Evolutionary conservation across 2,113 vertebrate species (phyloP), one percentile per base, ranked within the genome.

Genomic region (Emydura subglobosa): DNA sequence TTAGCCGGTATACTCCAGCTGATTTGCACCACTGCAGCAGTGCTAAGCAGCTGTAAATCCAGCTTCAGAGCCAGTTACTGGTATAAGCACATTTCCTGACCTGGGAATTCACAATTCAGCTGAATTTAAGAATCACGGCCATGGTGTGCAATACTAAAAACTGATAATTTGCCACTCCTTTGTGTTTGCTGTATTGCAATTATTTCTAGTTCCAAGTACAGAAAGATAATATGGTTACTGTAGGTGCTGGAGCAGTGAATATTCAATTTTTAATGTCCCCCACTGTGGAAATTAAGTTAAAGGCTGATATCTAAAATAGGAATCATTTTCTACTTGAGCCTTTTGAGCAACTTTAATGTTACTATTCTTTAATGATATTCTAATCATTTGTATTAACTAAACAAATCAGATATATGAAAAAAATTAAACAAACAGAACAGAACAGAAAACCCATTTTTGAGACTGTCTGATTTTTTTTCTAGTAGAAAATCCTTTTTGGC

Each of bases 401-500:
- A 94, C 10, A 74, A 80, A 78, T 47, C 13, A 47, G 74, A 90
- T 44, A 85, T 74, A 39, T 6, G 29, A 59, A 93, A 92, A 44
- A 84, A 84, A 76, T 61, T 31, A 57, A 86, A 49, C 22, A 57
- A 86, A 49, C 22, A 16, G 25, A 27, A 74, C 92, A 86, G 85
- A 96, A 94, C 19, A 54, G 89, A 78, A 86, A 47, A 14, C 22
- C n/a, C 22, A 9, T 17, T 90, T 96, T 91, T 79, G 93, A 97
- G 83, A 44, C 59, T 95, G 87, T 89, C 87, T 87, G 89, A 82
- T 97, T 93, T 86, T 53, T 47, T 50, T 86, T 96, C 92, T 94
- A 94, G 84, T 96, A 91, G 83, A 87, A 96, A 97, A 90, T 96
- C 87, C 86, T 87, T 96, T 97, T 57, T 98, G 98, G 97, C 96